Base-by-base conservation (phyloP, 1,140 invertebrate species). In the Muscidifurax raptorellus region DNA sequence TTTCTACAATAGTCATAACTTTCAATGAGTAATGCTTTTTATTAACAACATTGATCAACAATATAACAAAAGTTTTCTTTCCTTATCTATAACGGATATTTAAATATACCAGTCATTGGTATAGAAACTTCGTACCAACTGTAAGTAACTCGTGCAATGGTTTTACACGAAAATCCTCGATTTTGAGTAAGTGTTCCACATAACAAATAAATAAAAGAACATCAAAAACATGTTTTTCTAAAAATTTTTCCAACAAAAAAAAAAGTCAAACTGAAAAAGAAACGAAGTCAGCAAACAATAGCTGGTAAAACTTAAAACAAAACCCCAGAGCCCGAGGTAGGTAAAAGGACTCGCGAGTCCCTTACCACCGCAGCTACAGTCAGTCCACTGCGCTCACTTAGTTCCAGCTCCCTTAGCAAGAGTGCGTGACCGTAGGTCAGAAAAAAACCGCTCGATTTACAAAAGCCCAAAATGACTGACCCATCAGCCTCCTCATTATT, bases 321-420 rank as follows among this genome's bases (percentile, higher is more conserved):
- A 40, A 40, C 32, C 28, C 52, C 75, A 6, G 12, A 78, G 27
- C 52, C 18, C 18, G 18, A 59, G 59, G 64, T 83, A 83, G 6
- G 27, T 9, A 75, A 75, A 74, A 64, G 30, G 59, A 36, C 77
- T 22, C 36, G 0, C 2, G 1, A 15, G 30, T n/a, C 12, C 79
- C 64, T 85, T 85, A 85, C 79, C 83, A 69, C 76, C 78, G 22
- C 32, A 80, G 78, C 59, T n/a, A 15, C 36, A 47, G 18, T n/a
- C 36, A 47, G 18, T n/a, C 30, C 52, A n/a, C n/a, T 4, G 66
- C 66, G 66, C 10, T 25, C 69, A 12, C 67, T 76, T 85, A 85
- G 83, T 85, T 85, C 83, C 59, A 3, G 13, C 3, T 69, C 71
- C 52, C 25, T 77, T 59, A 81, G 36, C 28, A n/a, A 85, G 83